Base-by-base conservation (phyloP, 1,140 invertebrate genomes). In the Ostrea edulis region DNA sequence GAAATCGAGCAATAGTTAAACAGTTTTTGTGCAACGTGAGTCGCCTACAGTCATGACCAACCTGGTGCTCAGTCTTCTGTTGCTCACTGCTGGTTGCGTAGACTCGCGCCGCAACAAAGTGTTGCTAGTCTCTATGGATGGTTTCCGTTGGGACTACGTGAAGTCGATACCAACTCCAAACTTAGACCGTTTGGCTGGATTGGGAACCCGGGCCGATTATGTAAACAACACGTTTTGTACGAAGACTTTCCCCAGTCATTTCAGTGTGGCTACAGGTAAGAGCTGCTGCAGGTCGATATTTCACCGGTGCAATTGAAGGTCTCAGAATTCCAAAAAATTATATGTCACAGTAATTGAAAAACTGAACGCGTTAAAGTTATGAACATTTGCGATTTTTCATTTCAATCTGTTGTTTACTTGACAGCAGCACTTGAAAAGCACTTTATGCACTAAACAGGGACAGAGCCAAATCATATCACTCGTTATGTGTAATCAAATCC, bases 241-340 rank as follows among this genome's bases (percentile, higher is more conserved):
- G 0, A 97, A 97, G 94, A 98, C 97, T 2, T 97, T 97, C 94
- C 97, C 97, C 2, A 97, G 97, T 95, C 97, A 97, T 94, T 97
- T 97, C 92, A 96, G 97, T 0, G 97, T 98, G 52, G 97, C 96
- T 0, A 98, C 97, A 87, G 97, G 97, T 94, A 89, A 88, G 89
- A 62, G 35, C 5, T 5, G 5, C 35, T 44, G 5, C 35, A 44
- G 35, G 35, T 44, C n/a, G 35, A 44, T 2, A 44, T 44, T 44
- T 44, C 35, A 44, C 35, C 5, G 5, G 35, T 44, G 2, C 1
- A 44, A 44, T 44, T 44, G 35, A 5, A 44, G 35, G 35, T 44
- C 35, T 44, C n/a, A n/a, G 35, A 44, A 44, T 44, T 44, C 35
- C 35, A 44, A 44, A 44, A 1, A 5, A 44, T 2, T 44, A 44